A percentile compares a stretch with the other conserved stretches of the same genome.
Evolutionary conservation across 92 coral and sea anemone genomes (phyloP).

Genomic region (Pocillopora meandrina): DNA sequence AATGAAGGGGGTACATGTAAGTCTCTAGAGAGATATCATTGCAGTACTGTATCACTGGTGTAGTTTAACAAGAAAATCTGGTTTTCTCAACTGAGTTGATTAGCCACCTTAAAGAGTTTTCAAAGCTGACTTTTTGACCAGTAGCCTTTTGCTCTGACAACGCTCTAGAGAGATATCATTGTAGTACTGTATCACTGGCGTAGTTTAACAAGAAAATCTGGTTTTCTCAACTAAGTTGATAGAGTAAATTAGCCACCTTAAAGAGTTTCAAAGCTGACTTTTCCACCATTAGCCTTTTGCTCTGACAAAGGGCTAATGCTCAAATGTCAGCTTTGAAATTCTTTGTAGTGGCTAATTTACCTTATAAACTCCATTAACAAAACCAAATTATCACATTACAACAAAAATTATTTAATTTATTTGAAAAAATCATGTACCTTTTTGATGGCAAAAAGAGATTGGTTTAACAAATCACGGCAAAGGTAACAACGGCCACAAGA

Average conservation of each 20-base stretch:
- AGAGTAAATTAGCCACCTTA: too few relatives aligned
- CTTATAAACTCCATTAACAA: background rate
- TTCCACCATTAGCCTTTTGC: too few relatives aligned
- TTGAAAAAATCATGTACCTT: conserved; percentile 38
- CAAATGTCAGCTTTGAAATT: too few relatives aligned
- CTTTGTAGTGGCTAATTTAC: background rate
- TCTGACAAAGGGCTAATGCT: too few relatives aligned
- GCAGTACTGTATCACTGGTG: background rate
- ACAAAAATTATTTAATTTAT: too few relatives aligned
- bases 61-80: background rate
- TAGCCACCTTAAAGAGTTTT: too few relatives aligned
- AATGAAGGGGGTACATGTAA: too few relatives aligned
- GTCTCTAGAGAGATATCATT: background rate
- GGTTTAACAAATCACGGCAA: conserved; percentile 45
- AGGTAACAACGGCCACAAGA: conserved; percentile 68
- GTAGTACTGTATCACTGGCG: background rate
- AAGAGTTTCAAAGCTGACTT: too few relatives aligned
- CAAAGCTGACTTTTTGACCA: too few relatives aligned
- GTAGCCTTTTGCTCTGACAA: too few relatives aligned
- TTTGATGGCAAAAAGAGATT: conserved; percentile 72
- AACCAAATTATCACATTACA: background rate
- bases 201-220: background rate
- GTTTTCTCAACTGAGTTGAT: too few relatives aligned
- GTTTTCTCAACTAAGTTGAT: too few relatives aligned
- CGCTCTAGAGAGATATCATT: background rate